phyloP scores from a whole-genome alignment of 2,888 invertebrate species.

The Caenorhabditis sp. region DNA sequence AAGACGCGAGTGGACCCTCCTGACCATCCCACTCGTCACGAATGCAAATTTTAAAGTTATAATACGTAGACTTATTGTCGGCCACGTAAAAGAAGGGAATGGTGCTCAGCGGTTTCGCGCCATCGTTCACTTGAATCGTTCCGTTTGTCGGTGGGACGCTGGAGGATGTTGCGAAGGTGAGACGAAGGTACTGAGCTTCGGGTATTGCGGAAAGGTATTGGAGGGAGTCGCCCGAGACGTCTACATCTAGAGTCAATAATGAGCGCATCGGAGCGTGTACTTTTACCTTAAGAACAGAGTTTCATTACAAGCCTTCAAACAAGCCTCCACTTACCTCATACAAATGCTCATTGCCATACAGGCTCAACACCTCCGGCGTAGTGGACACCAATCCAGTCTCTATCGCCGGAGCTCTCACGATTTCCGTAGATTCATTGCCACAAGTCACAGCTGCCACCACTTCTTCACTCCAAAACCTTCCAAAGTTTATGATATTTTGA shows the following conservation, averaged over 20 bases:
- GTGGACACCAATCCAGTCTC: constrained; percentile 1
- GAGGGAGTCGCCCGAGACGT: constrained; percentile 19
- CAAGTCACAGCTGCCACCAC: constrained; percentile 52
- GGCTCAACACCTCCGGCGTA: constrained; percentile 39
- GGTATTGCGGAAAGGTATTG: constrained; percentile 23
- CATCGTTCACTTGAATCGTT: constrained; percentile 49
- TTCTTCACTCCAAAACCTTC: constrained; percentile 42
- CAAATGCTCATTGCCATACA: constrained; percentile 23
- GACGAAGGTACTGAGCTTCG: constrained; percentile 28
- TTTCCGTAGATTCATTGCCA: constrained; percentile 28
- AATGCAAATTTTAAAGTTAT: constrained; percentile 49
- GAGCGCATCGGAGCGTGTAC: constrained; percentile 20
- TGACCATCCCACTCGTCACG: constrained; percentile 59
- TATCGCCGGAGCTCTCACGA: constrained; percentile 46
- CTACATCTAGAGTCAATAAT: constrained; percentile 21
- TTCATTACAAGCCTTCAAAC: too few species aligned
- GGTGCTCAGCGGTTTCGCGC: constrained; percentile 13
- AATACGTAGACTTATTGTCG: constrained; percentile 13
- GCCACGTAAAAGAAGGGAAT: constrained; percentile 35
- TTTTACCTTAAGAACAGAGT: constrained; percentile 17
- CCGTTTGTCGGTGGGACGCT: constrained; percentile 41
- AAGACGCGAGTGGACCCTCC: constrained; percentile 10
- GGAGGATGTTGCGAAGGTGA: constrained; percentile 20
- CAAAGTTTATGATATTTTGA: constrained; percentile 24
- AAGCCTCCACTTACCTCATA: constrained; percentile 23